Conservation (phyloP, 2,888 invertebrate genomes). For the Ectemnius cavifrons region DNA sequence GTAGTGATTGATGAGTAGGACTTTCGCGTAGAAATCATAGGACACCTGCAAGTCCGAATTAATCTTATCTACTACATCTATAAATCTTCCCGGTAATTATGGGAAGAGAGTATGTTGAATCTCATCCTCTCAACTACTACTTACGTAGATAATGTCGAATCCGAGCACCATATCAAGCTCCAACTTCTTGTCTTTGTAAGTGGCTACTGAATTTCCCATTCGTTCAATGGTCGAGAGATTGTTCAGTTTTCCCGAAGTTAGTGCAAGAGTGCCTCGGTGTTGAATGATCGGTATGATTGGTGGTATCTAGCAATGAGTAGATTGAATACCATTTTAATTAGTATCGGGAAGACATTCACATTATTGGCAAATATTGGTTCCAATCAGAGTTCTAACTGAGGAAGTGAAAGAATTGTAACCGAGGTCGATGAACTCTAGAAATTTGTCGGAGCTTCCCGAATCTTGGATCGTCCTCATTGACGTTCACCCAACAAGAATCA, state of each 20-base stretch:
- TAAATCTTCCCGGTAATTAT: too few species aligned
- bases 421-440: too few species aligned
- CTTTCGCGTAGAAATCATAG: not conserved
- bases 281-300: not conserved
- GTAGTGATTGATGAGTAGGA: not conserved
- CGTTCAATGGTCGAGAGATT: not conserved
- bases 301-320: not conserved
- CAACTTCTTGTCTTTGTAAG: not conserved
- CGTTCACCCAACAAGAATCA: too few species aligned
- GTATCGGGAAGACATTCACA: too few species aligned
- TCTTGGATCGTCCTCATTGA: too few species aligned
- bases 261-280: not conserved
- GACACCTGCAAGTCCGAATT: not conserved
- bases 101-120: too few species aligned
- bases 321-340: not conserved
- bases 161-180: not conserved
- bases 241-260: not conserved
- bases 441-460: too few species aligned
- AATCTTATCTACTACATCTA: too few species aligned
- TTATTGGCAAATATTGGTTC: too few species aligned
- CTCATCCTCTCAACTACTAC: not conserved
- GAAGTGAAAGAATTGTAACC: too few species aligned
- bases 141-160: conserved; percentile 1
- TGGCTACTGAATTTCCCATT: not conserved
- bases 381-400: too few species aligned